phyloP scores from a whole-genome alignment of 2,113 vertebrate genomes.

The Hemiprocne comata region DNA sequence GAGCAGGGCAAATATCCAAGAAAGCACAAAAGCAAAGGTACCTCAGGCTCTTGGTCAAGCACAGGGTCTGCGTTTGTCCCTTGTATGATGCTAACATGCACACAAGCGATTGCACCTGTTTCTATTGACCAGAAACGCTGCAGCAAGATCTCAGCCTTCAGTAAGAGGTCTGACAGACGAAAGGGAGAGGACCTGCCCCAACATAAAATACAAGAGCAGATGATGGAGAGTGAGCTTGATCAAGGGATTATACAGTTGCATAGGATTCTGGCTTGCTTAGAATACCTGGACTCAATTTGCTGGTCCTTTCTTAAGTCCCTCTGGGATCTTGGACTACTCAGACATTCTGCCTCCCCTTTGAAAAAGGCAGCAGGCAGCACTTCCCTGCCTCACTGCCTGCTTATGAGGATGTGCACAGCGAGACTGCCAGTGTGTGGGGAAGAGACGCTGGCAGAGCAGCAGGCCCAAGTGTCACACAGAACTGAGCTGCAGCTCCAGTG shows the following conservation, averaged over 20 bases:
- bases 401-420: background rate
- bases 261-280: background rate
- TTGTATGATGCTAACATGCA: background rate
- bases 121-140: background rate
- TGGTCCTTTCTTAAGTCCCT: background rate
- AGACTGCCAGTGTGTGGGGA: background rate
- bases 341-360: background rate
- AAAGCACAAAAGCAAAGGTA: background rate
- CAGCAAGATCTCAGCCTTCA: background rate
- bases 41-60: background rate
- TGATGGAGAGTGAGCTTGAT: background rate
- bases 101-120: background rate
- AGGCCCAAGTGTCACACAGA: background rate
- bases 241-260: background rate
- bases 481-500: background rate
- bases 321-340: background rate
- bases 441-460: background rate
- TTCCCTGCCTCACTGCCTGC: fast-evolving
- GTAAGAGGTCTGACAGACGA: background rate
- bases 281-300: background rate
- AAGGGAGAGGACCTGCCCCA: background rate
- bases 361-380: background rate
- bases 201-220: background rate
- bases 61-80: background rate
- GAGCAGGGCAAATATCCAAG: background rate